Evolutionary conservation across 2,888 invertebrate genomes (phyloP), one percentile per base, ranked within the genome.

Genomic region (Gibbula magus): DNA sequence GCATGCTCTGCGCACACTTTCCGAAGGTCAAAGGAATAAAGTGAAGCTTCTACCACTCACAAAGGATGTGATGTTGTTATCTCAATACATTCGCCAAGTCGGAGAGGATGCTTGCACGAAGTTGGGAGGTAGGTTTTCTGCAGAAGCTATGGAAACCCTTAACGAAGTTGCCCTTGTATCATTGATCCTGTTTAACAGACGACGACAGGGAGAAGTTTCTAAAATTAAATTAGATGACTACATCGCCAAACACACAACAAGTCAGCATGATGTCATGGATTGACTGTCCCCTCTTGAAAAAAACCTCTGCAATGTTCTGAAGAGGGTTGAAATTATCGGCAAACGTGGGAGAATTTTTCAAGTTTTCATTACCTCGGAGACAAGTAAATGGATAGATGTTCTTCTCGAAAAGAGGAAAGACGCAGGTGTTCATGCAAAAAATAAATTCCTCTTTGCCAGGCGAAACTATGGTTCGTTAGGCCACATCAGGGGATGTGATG

Each of bases 161-260:
- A 56, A 25, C 8, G 56, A 56, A 25, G 56, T 56, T 18, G 56
- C 25, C 25, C 25, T 56, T 20, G 25, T 25, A 7, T 25, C 22
- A 8, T 20, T 56, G 22, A 56, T 56, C 25, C 56, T 56, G 32
- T 79, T 79, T 39, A 79, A 79, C 66, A 76, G 79, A 29, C 45
- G 76, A 2, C 35, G 79, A 52, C 70, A 67, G 39, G 79, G 79
- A 18, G 79, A 79, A 56, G 79, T 51, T 13, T 67, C 67, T 5
- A 45, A 53, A 35, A 66, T 66, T 45, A 75, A 35, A 18, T 18
- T 73, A 66, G 35, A 5, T n/a, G 61, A 61, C 75, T 35, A 25
- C 22, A 8, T 16, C 13, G 16, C 8, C 1, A 45, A 13, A 66
- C 51, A 29, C 29, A 53, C 10, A 2, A 25, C 67, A 18, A 45